Base-by-base conservation (phyloP, 1,140 invertebrate genomes). In the Drosophila fuyamai region DNA sequence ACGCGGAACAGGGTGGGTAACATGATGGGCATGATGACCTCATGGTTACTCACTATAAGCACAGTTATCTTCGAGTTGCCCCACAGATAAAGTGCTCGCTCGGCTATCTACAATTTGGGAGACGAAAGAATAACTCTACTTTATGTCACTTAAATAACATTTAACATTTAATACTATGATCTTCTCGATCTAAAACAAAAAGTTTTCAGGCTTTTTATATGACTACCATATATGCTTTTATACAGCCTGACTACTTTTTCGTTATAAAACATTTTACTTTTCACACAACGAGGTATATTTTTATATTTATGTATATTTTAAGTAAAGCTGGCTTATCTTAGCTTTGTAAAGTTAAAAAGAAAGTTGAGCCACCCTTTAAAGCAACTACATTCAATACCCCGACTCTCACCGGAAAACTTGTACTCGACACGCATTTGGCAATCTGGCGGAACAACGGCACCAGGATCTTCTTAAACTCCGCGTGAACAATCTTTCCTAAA, bases 51-150 rank as follows among this genome's bases (percentile, higher is more conserved):
- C 2, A 1, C 6, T 2, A 50, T 50, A 0, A 14, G n/a, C 7
- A 9, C 0, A 0, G 16, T 3, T 0, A 50, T 5, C 3, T 2
- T 3, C 4, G 6, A 0, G 8, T 32, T 9, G 4, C 8, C 1
- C 27, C 48, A 50, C 9, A 50, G 4, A 10, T 2, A 1, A 9
- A 32, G n/a, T 5, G 27, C 9, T 1, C 4, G 0, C n/a, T 50
- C 27, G 10, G 27, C n/a, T 2, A 50, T 4, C 48, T 50, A 14
- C 23, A 23, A 13, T 23, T 9, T 46, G 13, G 3, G 14, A 14
- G 4, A 41, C 13, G 40, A 14, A 14, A 41, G 40, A 14, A 41
- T 32, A 0, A 32, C 29, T 32, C 7, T 32, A 32, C 23, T 1
- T 23, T 23, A 29, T 29, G 7, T 5, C 27, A 29, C 3, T 0